Conservation (phyloP, 1,140 invertebrate genomes). For the Andricus grossulariae region DNA sequence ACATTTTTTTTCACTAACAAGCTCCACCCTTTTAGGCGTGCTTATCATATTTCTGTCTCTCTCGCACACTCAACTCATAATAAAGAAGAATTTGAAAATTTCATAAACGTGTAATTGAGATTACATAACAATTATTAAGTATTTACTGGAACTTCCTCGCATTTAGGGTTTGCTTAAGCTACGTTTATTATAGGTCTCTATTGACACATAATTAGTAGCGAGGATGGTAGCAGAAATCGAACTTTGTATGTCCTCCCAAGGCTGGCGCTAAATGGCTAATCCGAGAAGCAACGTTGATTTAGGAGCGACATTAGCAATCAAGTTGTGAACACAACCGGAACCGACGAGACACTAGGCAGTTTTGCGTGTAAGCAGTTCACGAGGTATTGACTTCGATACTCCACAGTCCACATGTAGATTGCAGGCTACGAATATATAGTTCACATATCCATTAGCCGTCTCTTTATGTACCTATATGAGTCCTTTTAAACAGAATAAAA, state of each 20-base stretch:
- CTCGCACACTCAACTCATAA: no score
- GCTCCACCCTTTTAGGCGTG: no score
- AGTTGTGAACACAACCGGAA: conserved; percentile 50
- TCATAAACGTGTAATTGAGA: not conserved
- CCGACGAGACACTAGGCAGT: conserved; percentile 17
- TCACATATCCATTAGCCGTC: not conserved
- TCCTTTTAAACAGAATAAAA: no score
- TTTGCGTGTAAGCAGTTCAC: conserved; percentile 6
- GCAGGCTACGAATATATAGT: not conserved
- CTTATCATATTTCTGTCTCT: no score
- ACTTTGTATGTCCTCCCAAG: conserved; percentile 51
- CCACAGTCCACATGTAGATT: not conserved
- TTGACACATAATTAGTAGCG: conserved; percentile 46
- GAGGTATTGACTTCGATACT: not conserved
- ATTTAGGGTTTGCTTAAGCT: conserved; percentile 6
- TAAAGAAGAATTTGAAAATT: no score
- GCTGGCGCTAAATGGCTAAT: conserved; percentile 55
- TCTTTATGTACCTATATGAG: no score
- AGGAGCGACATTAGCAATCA: conserved; percentile 60
- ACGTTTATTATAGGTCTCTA: conserved; percentile 21
- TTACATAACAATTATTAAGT: not conserved
- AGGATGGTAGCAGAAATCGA: conserved; percentile 41
- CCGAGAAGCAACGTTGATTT: conserved; percentile 57
- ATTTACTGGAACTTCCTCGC: not conserved
- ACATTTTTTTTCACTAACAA: no score